Evolutionary conservation across 2,113 vertebrate species (phyloP).

Genomic region (Percopsis transmontana): DNA sequence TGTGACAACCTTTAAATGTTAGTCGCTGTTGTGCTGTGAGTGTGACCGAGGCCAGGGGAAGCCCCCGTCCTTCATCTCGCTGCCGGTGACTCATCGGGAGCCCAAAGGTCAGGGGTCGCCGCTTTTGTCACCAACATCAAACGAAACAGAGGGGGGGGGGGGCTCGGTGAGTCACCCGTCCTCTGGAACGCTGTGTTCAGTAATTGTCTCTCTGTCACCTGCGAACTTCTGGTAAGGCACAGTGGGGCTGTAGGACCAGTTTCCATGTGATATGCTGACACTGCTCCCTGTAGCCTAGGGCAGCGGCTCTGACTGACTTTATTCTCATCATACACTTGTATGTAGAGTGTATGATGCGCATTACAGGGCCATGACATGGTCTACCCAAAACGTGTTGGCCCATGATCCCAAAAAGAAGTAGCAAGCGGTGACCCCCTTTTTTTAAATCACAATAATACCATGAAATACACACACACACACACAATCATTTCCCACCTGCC

Average conservation of each 20-base stretch:
- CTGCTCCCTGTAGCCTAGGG: conserved; percentile 2
- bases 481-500: too few relatives aligned
- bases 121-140: conserved; percentile 69
- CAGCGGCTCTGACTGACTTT: too few relatives aligned
- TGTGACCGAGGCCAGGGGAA: conserved; percentile 43
- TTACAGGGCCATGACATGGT: too few relatives aligned
- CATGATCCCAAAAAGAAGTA: too few relatives aligned
- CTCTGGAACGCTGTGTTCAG: conserved; percentile 40
- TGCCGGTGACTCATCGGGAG: conserved; percentile 62
- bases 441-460: too few relatives aligned
- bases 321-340: too few relatives aligned
- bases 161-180: conserved; percentile 62
- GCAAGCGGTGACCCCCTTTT: too few relatives aligned
- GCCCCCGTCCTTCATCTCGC: conserved; percentile 35
- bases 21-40: conserved; percentile 29
- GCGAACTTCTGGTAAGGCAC: conserved; percentile 39
- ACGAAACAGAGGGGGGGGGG: conserved; percentile 48
- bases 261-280: conserved; percentile 45
- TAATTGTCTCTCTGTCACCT: conserved; percentile 68
- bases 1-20: conserved; percentile 67
- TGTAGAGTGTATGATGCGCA: too few relatives aligned
- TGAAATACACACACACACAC: too few relatives aligned
- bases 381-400: too few relatives aligned
- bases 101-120: conserved; percentile 70
- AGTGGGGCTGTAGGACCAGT: conserved; percentile 20